Percentiles rank a stretch among this genome's conserved stretches.
phyloP scores from a whole-genome alignment of 1,140 invertebrate species.

The Lanistes nyassanus region DNA sequence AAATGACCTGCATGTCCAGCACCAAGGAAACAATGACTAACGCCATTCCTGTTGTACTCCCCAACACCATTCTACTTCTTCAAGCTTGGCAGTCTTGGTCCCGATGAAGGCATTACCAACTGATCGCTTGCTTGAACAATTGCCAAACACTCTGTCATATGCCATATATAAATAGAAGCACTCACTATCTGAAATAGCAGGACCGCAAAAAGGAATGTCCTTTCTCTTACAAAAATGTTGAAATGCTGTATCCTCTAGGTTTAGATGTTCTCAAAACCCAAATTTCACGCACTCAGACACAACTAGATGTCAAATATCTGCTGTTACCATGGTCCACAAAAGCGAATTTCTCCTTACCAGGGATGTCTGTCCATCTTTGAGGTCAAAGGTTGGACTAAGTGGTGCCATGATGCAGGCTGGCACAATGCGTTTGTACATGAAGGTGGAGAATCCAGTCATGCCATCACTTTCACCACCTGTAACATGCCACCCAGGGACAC shows the following conservation, averaged over 20 bases:
- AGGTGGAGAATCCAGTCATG: conserved; percentile 68
- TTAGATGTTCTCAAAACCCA: no score
- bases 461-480: conserved; percentile 60
- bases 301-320: no score
- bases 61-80: not conserved
- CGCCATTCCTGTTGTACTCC: no score
- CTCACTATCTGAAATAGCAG: not conserved
- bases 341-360: no score
- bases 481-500: conserved; percentile 27
- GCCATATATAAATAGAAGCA: not conserved
- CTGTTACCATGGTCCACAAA: no score
- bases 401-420: conserved; percentile 73
- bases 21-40: no score
- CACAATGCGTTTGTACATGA: conserved; percentile 71
- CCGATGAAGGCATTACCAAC: not conserved
- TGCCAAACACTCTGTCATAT: not conserved
- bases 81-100: not conserved
- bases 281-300: no score
- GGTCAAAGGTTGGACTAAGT: conserved; percentile 71
- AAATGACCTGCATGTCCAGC: no score
- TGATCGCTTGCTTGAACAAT: not conserved
- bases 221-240: not conserved
- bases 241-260: no score
- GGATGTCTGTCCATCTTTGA: conserved; percentile 71
- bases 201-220: not conserved